phyloP scores from a whole-genome alignment of 1,140 invertebrate genomes.

The Sarcophaga bullata region DNA sequence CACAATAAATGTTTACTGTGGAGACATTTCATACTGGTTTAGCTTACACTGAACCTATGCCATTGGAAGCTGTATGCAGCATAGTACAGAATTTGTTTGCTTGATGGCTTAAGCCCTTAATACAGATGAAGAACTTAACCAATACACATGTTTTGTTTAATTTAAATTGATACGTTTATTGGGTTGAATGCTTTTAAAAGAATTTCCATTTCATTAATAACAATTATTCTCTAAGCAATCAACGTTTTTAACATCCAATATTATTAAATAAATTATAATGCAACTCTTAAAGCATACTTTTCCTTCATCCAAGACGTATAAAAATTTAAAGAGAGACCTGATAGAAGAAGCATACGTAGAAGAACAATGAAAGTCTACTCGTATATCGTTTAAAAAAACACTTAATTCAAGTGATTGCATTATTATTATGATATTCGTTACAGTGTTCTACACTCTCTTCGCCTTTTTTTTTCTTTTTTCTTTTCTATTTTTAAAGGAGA shows the following conservation, averaged over 20 bases:
- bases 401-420: slow-evolving; percentile 33
- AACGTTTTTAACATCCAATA: background rate
- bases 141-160: background rate
- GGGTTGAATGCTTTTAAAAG: background rate
- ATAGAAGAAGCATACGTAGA: background rate
- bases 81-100: too few relatives aligned
- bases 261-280: slow-evolving; percentile 27
- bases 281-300: background rate
- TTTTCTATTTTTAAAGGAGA: background rate
- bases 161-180: background rate
- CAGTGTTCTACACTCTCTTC: background rate
- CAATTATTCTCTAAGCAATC: background rate
- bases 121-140: too few relatives aligned
- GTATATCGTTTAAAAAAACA: slow-evolving; percentile 30
- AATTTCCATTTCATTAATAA: background rate
- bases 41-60: too few relatives aligned
- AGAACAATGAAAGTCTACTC: slow-evolving; percentile 10
- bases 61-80: too few relatives aligned
- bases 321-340: too few relatives aligned
- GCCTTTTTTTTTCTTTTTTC: slow-evolving; percentile 22
- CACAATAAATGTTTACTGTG: too few relatives aligned
- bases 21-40: too few relatives aligned
- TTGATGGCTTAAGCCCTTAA: too few relatives aligned
- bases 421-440: background rate
- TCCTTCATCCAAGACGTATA: background rate